Conservation (phyloP, 2,888 invertebrate genomes). For the Slavum lentiscoides region DNA sequence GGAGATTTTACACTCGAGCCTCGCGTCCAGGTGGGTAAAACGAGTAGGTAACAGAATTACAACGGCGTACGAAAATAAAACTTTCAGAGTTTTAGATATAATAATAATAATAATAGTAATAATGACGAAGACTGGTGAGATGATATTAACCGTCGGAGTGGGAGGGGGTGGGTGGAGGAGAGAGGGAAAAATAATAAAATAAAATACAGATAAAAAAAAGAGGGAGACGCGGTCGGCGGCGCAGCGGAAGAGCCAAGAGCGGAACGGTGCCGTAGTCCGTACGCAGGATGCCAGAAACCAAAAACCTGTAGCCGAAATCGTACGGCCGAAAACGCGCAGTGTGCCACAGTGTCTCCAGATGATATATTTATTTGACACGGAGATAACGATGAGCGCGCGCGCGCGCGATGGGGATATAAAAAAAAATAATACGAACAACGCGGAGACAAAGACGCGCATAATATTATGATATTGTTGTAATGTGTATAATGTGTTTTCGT, state of each 20-base stretch:
- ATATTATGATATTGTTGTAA: no score
- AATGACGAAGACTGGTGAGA: background rate
- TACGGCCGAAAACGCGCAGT: background rate
- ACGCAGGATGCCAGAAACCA: constrained; percentile 33
- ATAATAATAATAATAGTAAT: background rate
- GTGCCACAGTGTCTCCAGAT: constrained; percentile 46
- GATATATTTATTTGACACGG: no score
- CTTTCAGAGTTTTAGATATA: background rate
- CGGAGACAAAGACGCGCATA: no score
- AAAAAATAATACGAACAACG: no score
- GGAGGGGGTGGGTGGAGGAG: background rate
- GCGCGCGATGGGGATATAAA: no score
- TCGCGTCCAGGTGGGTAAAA: background rate
- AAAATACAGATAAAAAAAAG: constrained; percentile 14
- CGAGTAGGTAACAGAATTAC: background rate
- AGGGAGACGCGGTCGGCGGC: constrained; percentile 13
- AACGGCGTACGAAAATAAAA: constrained; percentile 33
- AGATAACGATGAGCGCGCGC: no score
- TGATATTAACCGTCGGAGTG: no score
- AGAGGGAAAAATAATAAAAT: constrained; percentile 17
- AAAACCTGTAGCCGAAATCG: constrained; percentile 33
- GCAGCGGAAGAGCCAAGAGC: background rate
- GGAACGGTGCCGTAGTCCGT: background rate
- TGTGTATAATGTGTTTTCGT: no score
- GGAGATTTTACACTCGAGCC: background rate